phyloP scores from a whole-genome alignment of 2,888 invertebrate species.

The Melipona bicolor region DNA sequence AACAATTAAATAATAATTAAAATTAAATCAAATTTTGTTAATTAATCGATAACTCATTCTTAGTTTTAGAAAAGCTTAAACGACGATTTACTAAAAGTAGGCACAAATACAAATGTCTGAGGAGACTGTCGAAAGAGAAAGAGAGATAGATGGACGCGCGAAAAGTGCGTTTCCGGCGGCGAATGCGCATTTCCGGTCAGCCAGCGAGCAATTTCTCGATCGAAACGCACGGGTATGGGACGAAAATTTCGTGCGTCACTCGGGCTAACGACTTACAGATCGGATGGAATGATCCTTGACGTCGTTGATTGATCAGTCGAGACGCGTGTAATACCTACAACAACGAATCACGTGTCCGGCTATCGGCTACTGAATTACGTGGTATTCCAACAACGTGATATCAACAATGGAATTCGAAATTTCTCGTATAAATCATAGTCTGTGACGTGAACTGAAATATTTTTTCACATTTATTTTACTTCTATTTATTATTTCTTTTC shows the following conservation, averaged over 20 bases:
- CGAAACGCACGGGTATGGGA: constrained; percentile 36
- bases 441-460: not conserved
- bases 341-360: constrained; percentile 8
- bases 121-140: not conserved
- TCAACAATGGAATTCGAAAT: not conserved
- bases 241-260: constrained; percentile 55
- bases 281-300: constrained; percentile 28
- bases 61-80: not conserved
- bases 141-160: constrained; percentile 30
- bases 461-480: not conserved
- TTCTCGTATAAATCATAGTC: not conserved
- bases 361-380: constrained; percentile 2
- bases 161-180: constrained; percentile 42
- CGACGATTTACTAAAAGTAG: not conserved
- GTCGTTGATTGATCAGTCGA: constrained; percentile 15
- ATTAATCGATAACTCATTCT: not conserved
- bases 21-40: not conserved
- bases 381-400: not conserved
- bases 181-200: constrained; percentile 44
- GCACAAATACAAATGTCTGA: not conserved
- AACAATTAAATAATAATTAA: not conserved
- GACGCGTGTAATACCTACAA: constrained; percentile 16
- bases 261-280: constrained; percentile 29
- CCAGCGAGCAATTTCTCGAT: constrained; percentile 39
- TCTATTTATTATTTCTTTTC: not conserved